Conservation (phyloP, 2,797 vertebrate genomes). For the Podargus strigoides region DNA sequence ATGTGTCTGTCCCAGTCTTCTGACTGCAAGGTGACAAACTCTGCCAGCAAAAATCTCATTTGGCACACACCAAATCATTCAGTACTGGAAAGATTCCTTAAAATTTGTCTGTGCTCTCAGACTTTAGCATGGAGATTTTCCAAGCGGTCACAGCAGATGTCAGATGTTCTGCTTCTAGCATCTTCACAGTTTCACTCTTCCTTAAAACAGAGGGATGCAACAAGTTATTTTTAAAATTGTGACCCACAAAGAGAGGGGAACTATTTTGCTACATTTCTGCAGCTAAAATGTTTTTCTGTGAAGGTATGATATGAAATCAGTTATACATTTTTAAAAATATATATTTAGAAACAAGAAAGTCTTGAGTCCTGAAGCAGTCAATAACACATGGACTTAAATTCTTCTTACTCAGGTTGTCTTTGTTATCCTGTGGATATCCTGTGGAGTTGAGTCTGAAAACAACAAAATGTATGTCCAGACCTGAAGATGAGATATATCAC, state of each 20-base stretch:
- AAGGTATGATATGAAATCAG: background rate
- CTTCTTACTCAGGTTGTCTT: background rate
- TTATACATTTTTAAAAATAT: background rate
- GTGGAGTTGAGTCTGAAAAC: background rate
- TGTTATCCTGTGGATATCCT: background rate
- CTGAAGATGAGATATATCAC: background rate
- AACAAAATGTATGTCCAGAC: background rate
- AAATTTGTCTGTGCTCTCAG: background rate
- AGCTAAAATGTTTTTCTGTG: background rate
- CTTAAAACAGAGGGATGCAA: background rate
- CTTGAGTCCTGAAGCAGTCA: background rate
- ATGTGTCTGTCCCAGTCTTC: background rate
- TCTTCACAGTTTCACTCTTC: background rate
- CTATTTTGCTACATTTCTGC: background rate
- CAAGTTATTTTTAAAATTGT: background rate
- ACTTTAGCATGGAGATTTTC: background rate
- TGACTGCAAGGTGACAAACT: background rate
- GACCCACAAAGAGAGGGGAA: background rate
- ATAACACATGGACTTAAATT: background rate
- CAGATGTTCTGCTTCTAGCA: background rate
- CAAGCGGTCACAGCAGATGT: background rate
- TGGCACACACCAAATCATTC: background rate
- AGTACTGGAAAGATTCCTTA: background rate
- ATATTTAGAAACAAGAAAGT: background rate
- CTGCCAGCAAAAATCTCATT: background rate